phyloP scores from a whole-genome alignment of 2,113 vertebrate species.

The Muntiacus reevesi region DNA sequence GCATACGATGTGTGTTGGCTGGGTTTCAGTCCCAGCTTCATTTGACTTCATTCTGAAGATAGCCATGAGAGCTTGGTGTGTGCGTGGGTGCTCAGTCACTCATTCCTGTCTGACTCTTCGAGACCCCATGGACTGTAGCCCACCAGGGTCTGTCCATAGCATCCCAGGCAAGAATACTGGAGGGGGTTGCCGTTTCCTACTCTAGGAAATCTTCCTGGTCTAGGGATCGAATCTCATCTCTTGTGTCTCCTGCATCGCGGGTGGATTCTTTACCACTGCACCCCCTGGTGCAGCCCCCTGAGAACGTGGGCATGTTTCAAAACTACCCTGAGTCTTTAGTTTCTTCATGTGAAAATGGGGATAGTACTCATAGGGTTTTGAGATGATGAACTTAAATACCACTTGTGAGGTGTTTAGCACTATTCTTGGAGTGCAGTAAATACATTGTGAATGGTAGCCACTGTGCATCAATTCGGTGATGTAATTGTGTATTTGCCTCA shows the following conservation, averaged over 20 bases:
- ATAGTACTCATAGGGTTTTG: fast-evolving
- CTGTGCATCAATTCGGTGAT: fast-evolving
- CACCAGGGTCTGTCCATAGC: background rate
- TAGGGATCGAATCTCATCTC: background rate
- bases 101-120: background rate
- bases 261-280: background rate
- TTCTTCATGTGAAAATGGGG: fast-evolving
- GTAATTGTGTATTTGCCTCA: too few species aligned
- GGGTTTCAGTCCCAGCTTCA: fast-evolving
- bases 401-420: fast-evolving
- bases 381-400: background rate
- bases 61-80: background rate
- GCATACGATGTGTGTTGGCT: fast-evolving
- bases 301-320: background rate
- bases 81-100: fast-evolving
- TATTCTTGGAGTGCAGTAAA: background rate
- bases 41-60: background rate
- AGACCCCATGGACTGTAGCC: background rate
- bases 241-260: background rate
- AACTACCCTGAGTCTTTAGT: too few species aligned
- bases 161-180: background rate
- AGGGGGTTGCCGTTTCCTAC: background rate
- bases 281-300: background rate
- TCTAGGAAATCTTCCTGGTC: fast-evolving
- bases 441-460: fast-evolving